Evolutionary conservation across 1,140 invertebrate species (phyloP).

Genomic region (Cydia amplana): DNA sequence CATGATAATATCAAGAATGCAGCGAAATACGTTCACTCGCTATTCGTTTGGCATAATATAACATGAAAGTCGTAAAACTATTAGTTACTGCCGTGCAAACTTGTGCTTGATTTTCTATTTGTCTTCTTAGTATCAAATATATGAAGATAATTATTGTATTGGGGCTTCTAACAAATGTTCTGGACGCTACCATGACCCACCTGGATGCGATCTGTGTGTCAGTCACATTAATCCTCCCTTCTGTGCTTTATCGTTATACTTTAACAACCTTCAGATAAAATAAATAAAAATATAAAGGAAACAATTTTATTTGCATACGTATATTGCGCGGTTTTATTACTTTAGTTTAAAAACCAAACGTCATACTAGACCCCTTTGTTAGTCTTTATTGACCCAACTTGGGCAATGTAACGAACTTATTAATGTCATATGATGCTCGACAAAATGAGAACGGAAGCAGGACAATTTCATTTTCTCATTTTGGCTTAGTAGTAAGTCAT

Average conservation of each 20-base stretch:
- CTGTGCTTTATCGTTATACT: neutral
- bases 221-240: neutral
- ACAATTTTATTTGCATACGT: neutral
- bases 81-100: constrained; percentile 52
- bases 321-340: neutral
- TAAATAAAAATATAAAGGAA: neutral
- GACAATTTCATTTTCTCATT: neutral
- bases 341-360: neutral
- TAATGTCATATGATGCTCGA: constrained; percentile 9
- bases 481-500: constrained; percentile 10
- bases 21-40: constrained; percentile 56
- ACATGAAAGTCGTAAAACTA: constrained; percentile 55
- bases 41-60: constrained; percentile 52
- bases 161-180: neutral
- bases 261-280: neutral
- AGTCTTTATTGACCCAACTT: constrained; percentile 10
- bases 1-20: constrained; percentile 57
- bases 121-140: neutral
- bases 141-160: neutral
- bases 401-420: neutral
- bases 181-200: neutral
- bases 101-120: constrained; percentile 11
- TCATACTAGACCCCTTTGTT: neutral
- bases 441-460: neutral
- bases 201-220: neutral